phyloP scores from a whole-genome alignment of 2,113 vertebrate species.

The Labeo rohita region DNA sequence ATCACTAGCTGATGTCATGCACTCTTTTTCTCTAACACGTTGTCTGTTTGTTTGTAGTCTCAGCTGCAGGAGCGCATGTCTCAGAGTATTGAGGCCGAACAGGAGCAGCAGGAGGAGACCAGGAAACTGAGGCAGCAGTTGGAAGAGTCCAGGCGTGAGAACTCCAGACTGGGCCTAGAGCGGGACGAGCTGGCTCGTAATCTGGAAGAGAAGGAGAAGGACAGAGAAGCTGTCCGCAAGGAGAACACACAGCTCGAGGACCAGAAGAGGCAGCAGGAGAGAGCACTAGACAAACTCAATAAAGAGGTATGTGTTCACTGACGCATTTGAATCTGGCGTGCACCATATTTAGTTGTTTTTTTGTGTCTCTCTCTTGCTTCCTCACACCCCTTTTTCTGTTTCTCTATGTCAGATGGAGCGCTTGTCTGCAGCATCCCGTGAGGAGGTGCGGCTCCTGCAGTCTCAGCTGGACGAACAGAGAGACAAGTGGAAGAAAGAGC shows the following conservation, averaged over 20 bases:
- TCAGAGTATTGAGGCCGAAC: constrained; percentile 72
- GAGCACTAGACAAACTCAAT: constrained; percentile 72
- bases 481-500: constrained; percentile 85
- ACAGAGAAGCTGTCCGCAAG: constrained; percentile 81
- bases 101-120: constrained; percentile 78
- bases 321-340: background rate
- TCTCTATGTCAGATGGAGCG: constrained; percentile 77
- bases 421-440: constrained; percentile 76
- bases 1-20: background rate
- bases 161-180: constrained; percentile 78
- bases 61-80: constrained; percentile 67
- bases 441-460: constrained; percentile 74
- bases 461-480: constrained; percentile 88
- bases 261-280: constrained; percentile 80
- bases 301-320: constrained; percentile 63
- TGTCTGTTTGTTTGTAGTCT: constrained; percentile 55
- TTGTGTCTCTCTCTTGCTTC: background rate
- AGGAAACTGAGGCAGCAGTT: constrained; percentile 79
- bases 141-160: constrained; percentile 77
- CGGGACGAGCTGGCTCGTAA: constrained; percentile 73
- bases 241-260: constrained; percentile 82
- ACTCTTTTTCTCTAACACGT: background rate
- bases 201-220: constrained; percentile 78
- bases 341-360: constrained; percentile 5
- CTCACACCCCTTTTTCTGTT: background rate